Percentiles rank a stretch among this genome's conserved stretches.
phyloP scores from a whole-genome alignment of 30 jellyfish, hydroid and myxozoan genomes.

The Aurelia aurita complex sp. Pacific region DNA sequence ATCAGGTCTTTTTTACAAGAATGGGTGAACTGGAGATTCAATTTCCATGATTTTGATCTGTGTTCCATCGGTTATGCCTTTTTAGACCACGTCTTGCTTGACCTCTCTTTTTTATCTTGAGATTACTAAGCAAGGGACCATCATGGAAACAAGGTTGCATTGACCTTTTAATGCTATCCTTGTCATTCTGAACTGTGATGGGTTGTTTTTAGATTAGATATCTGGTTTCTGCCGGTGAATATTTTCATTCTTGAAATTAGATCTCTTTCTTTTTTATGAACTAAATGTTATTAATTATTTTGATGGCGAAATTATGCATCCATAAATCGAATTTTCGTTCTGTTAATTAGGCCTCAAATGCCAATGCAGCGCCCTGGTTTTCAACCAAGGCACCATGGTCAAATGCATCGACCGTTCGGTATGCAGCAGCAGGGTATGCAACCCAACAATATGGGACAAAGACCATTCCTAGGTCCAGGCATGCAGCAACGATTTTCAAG shows the following conservation, averaged over 20 bases:
- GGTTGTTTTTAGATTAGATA: too few species aligned
- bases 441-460: conserved; percentile 11
- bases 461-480: conserved; percentile 49
- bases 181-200: too few species aligned
- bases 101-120: neutral
- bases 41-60: too few species aligned
- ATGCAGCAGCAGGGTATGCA: conserved; percentile 59
- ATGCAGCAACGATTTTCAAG: conserved; percentile 32
- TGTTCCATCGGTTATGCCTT: neutral
- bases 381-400: neutral
- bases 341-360: conserved; percentile 25
- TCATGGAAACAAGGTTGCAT: neutral
- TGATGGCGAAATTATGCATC: neutral
- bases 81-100: neutral
- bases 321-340: neutral
- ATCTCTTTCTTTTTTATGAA: too few species aligned
- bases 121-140: neutral
- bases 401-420: conserved; percentile 46
- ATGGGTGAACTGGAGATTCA: too few species aligned
- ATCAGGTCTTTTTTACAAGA: too few species aligned
- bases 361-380: conserved; percentile 46
- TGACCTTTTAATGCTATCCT: too few species aligned
- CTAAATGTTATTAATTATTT: too few species aligned
- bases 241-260: too few species aligned
- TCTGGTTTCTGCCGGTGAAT: too few species aligned